Percentiles rank a stretch among this genome's conserved stretches.
phyloP scores from a whole-genome alignment of 2,888 invertebrate species.

The Alloscopus bannaensis region DNA sequence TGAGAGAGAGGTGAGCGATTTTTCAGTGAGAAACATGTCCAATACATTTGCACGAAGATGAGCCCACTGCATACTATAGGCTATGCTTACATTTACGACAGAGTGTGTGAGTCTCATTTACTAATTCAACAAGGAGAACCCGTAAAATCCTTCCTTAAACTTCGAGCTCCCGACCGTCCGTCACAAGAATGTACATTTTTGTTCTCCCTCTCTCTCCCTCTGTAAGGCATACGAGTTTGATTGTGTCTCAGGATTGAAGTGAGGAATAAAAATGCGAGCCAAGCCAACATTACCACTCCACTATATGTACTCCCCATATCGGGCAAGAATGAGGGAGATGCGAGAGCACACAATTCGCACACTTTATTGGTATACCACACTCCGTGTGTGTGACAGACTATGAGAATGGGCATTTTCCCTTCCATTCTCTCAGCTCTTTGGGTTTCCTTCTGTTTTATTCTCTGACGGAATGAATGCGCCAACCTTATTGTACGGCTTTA shows the following conservation, averaged over 20 bases:
- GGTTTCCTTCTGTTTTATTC: too few relatives aligned
- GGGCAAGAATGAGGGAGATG: too few relatives aligned
- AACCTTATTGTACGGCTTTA: too few relatives aligned
- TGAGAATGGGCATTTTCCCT: too few relatives aligned
- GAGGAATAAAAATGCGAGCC: slow-evolving; percentile 8
- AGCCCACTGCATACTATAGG: not conserved
- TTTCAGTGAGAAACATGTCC: not conserved
- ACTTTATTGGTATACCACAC: not conserved
- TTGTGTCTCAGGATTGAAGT: too few relatives aligned
- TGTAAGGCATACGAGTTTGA: too few relatives aligned
- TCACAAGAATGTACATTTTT: not conserved
- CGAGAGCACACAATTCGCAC: not conserved
- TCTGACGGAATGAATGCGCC: too few relatives aligned
- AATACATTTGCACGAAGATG: not conserved
- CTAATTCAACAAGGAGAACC: slow-evolving; percentile 43
- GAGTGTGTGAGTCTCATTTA: slow-evolving; percentile 58
- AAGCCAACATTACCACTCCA: slow-evolving; percentile 2
- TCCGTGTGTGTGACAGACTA: too few relatives aligned
- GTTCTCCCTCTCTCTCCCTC: too few relatives aligned
- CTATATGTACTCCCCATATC: too few relatives aligned
- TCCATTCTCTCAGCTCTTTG: too few relatives aligned
- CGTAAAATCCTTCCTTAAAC: slow-evolving; percentile 44
- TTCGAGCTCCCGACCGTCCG: slow-evolving; percentile 12
- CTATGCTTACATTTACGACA: not conserved
- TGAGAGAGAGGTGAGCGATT: not conserved